These are phyloP conservation scores for Lagria hirta DNA, from an alignment of 2,888 invertebrate species.

Conservation along the genomic window DNA sequence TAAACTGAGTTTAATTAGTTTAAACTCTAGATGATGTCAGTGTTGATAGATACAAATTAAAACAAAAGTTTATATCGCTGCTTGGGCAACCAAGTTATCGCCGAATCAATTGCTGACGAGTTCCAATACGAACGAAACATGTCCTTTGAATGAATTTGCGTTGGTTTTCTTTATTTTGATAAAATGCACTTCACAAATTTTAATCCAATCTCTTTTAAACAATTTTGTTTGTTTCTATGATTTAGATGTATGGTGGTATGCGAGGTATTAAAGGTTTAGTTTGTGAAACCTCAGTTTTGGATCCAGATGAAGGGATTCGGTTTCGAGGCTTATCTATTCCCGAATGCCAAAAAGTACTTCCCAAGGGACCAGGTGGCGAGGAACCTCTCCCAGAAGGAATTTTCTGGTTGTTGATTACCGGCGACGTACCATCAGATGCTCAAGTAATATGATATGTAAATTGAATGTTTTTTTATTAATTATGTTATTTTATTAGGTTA, in stretches of 20 bases:
- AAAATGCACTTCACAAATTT: background rate
- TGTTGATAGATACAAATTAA: no score
- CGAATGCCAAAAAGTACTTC: slow-evolving; percentile 85
- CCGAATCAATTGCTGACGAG: no score
- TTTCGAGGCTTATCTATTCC: slow-evolving; percentile 94
- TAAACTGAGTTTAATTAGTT: no score
- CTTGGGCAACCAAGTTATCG: no score
- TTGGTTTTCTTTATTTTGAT: no score
- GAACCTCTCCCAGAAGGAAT: slow-evolving; percentile 92
- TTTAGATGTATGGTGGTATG: slow-evolving; percentile 87
- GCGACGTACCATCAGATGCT: slow-evolving; percentile 79
- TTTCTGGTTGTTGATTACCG: slow-evolving; percentile 91
- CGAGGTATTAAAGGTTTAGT: slow-evolving; percentile 92
- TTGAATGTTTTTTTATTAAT: slow-evolving; percentile 3
- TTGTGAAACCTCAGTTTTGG: slow-evolving; percentile 92
- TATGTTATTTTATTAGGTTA: slow-evolving; percentile 55
- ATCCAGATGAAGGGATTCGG: slow-evolving; percentile 93
- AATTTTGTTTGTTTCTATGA: background rate
- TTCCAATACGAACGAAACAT: no score
- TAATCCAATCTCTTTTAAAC: slow-evolving; percentile 2
- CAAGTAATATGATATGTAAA: slow-evolving; percentile 58
- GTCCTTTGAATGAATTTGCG: no score
- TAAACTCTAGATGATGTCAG: no score
- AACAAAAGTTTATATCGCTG: no score
- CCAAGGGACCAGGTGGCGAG: slow-evolving; percentile 75